phyloP scores from a whole-genome alignment of 2,797 vertebrate species.

The Cirrhinus molitorella region DNA sequence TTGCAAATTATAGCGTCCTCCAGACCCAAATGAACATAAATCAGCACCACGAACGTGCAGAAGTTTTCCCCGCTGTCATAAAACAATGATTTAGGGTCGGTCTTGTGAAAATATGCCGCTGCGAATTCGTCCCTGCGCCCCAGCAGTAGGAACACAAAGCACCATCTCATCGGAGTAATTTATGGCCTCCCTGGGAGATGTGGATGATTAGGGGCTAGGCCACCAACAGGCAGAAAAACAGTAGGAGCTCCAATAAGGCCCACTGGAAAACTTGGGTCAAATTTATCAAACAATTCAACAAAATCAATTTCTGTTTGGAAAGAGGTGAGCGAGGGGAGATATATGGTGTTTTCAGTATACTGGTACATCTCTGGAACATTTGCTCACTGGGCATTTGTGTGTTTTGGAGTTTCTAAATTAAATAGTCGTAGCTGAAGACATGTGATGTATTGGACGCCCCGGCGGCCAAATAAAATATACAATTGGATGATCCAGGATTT shows the following conservation, averaged over 20 bases:
- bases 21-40: slow-evolving; percentile 98
- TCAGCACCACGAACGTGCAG: slow-evolving; percentile 90
- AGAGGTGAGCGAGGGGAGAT: slow-evolving; percentile 83
- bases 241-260: slow-evolving; percentile 96
- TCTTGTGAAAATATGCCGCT: slow-evolving; percentile 95
- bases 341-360: slow-evolving; percentile 93
- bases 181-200: slow-evolving; percentile 95
- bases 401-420: slow-evolving; percentile 98
- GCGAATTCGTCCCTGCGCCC: slow-evolving; percentile 88
- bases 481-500: slow-evolving; percentile 85
- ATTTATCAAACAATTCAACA: slow-evolving; percentile 94
- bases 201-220: slow-evolving; percentile 96
- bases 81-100: slow-evolving; percentile 98
- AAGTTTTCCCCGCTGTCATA: slow-evolving; percentile 98
- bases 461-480: slow-evolving; percentile 99
- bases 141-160: slow-evolving; percentile 94
- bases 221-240: slow-evolving; percentile 99
- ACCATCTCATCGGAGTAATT: slow-evolving; percentile 96
- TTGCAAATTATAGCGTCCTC: slow-evolving; percentile 97
- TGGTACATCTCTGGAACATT: slow-evolving; percentile 91
- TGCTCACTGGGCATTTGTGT: slow-evolving; percentile 93
- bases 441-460: slow-evolving; percentile 90
- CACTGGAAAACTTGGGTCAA: slow-evolving; percentile 95
- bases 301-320: slow-evolving; percentile 98
- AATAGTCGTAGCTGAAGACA: slow-evolving; percentile 91